Conservation (phyloP, 2,113 vertebrate species). For the Sinocyclocheilus anshuiensis region DNA sequence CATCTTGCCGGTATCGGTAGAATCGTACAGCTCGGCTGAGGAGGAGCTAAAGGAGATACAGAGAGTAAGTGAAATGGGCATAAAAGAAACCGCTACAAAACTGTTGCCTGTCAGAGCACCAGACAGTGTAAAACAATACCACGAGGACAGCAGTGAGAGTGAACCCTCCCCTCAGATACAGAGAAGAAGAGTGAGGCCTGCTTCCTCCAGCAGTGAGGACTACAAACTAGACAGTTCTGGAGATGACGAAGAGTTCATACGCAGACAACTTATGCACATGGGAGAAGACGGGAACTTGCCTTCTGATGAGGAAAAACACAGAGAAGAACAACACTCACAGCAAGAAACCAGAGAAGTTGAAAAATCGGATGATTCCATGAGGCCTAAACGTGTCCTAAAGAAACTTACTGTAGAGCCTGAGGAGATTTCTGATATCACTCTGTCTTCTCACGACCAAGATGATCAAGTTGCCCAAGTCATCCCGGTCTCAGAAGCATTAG, state of each 20-base stretch:
- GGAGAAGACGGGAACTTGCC: slow-evolving; percentile 85
- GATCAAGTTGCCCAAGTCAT: slow-evolving; percentile 9
- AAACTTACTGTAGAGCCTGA: slow-evolving; percentile 77
- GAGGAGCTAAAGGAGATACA: slow-evolving; percentile 71
- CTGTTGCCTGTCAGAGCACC: slow-evolving; percentile 56
- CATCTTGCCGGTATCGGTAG: slow-evolving; percentile 73
- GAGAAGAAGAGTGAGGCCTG: slow-evolving; percentile 75
- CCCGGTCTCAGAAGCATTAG: slow-evolving; percentile 21
- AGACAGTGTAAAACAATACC: slow-evolving; percentile 70
- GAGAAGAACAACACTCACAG: slow-evolving; percentile 76
- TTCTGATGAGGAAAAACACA: slow-evolving; percentile 77
- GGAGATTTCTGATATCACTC: slow-evolving; percentile 75
- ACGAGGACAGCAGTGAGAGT: slow-evolving; percentile 88
- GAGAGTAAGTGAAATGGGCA: slow-evolving; percentile 63
- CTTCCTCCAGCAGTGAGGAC: slow-evolving; percentile 91
- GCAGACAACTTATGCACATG: slow-evolving; percentile 92
- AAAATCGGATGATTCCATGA: slow-evolving; percentile 69
- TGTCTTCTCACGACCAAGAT: slow-evolving; percentile 41
- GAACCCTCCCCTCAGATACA: slow-evolving; percentile 84
- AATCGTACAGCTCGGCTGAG: slow-evolving; percentile 74
- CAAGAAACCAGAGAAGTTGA: slow-evolving; percentile 72
- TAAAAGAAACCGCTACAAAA: slow-evolving; percentile 65
- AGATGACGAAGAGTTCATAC: slow-evolving; percentile 93
- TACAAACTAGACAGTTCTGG: slow-evolving; percentile 83
- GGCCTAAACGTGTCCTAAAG: slow-evolving; percentile 70